Evolutionary conservation across 2,113 vertebrate genomes (phyloP), one percentile per base, ranked within the genome.

Genomic region (Crypturellus undulatus): DNA sequence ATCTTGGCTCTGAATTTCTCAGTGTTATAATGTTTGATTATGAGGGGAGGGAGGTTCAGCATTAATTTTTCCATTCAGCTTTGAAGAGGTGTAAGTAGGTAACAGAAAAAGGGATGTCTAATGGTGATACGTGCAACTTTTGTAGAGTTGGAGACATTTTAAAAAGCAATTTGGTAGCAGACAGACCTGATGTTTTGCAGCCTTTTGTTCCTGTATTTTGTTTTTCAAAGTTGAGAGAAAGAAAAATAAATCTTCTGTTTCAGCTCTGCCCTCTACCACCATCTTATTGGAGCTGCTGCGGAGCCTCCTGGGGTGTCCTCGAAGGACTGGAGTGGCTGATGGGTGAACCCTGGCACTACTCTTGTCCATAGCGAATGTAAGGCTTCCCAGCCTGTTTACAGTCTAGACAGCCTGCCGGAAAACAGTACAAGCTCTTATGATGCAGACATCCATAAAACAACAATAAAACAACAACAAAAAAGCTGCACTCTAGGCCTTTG

Each of bases 21-120:
- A 59, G 89, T 1, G 1, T 77, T 94, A 56, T 69, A 79, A 85
- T 79, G 92, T 93, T 96, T 96, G 92, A 96, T 97, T 93, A 93
- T 84, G 91, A 87, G 67, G 73, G 54, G 78, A 91, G 54, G 78
- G 58, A 89, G 89, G 65, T 77, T 90, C 92, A 84, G 79, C 89
- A 84, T 84, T 96, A 96, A 92, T 96, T 95, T 95, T 95, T 93
- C 86, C 65, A 79, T 93, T 96, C 94, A 90, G 2, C 65, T 84
- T 76, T 84, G 86, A 94, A 92, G 86, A 96, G 47, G 52, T 90
- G 32, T 81, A 76, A 92, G 94, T 87, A 92, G 72, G 89, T 92
- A 95, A 81, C 69, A 89, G 92, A 84, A 87, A 90, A 92, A 94
- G 43, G 38, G 38, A 65, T 36, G 77, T 64, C 83, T 96, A 92